Conservation (phyloP, 2,888 invertebrate species). For the Ennomos erosarius region DNA sequence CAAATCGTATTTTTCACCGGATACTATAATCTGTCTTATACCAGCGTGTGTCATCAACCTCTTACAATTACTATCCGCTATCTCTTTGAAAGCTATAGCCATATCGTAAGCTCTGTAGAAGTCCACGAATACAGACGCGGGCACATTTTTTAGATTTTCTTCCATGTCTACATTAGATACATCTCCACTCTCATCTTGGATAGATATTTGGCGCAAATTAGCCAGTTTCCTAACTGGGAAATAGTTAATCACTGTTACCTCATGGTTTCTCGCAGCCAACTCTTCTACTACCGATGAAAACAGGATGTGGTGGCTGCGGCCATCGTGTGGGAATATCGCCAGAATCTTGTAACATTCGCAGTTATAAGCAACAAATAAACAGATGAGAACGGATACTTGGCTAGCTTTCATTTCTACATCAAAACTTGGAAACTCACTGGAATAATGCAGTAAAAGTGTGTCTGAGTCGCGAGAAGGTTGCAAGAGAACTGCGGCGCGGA, state of each 20-base stretch:
- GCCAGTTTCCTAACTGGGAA: conserved; percentile 58
- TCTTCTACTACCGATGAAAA: conserved; percentile 51
- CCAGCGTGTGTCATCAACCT: conserved; percentile 44
- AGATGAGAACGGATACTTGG: conserved; percentile 6
- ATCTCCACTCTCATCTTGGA: conserved; percentile 34
- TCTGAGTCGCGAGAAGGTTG: conserved; percentile 11
- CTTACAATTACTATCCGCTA: conserved; percentile 48
- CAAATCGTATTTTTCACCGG: conserved; percentile 76
- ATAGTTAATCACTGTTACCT: conserved; percentile 61
- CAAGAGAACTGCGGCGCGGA: conserved; percentile 1
- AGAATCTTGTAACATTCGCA: conserved; percentile 47
- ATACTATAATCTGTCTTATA: conserved; percentile 46
- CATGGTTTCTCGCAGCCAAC: conserved; percentile 56
- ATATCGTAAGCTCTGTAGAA: conserved; percentile 39
- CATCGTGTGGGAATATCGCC: conserved; percentile 53
- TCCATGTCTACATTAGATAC: conserved; percentile 37
- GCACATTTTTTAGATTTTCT: conserved; percentile 33
- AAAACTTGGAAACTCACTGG: background rate
- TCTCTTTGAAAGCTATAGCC: conserved; percentile 34
- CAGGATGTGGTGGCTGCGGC: conserved; percentile 54
- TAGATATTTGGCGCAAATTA: conserved; percentile 64
- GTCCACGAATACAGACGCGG: conserved; percentile 30
- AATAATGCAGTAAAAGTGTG: background rate
- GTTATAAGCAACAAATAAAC: conserved; percentile 13
- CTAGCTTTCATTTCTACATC: conserved; percentile 13